Evolutionary conservation across 2,888 invertebrate genomes (phyloP).

Genomic region (Brenthis hecate): DNA sequence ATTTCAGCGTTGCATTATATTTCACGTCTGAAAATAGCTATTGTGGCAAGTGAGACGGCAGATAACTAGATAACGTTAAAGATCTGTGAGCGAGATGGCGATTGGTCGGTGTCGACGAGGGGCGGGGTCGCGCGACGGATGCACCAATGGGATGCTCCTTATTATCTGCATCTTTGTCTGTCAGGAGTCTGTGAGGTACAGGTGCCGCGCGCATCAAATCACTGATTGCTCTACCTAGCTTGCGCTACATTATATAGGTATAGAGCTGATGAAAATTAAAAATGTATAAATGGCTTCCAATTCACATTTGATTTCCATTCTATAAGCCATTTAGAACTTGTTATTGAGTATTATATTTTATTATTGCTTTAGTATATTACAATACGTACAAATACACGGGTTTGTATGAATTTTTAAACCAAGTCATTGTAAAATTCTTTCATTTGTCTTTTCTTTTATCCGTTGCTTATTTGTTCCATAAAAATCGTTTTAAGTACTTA

Average conservation of each 20-base stretch:
- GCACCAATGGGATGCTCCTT: conserved; percentile 82
- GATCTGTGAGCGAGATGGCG: conserved; percentile 76
- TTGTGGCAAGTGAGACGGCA: conserved; percentile 76
- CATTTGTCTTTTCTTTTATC: too few species aligned
- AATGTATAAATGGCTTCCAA: conserved; percentile 18
- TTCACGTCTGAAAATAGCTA: conserved; percentile 68
- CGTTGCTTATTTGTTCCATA: background rate
- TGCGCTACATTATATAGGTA: conserved; percentile 8
- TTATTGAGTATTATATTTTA: too few species aligned
- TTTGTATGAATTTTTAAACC: too few species aligned
- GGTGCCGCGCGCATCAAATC: conserved; percentile 44
- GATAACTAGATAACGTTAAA: conserved; percentile 82
- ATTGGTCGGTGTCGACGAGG: conserved; percentile 66
- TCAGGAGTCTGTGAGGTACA: conserved; percentile 66
- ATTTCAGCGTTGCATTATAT: conserved; percentile 33
- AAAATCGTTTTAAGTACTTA: too few species aligned
- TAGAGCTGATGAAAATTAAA: conserved; percentile 24
- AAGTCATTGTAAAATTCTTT: too few species aligned
- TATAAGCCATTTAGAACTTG: background rate
- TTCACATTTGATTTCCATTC: conserved; percentile 13
- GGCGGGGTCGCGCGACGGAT: conserved; percentile 80
- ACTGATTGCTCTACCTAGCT: conserved; percentile 33
- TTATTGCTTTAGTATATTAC: too few species aligned
- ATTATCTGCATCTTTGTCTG: conserved; percentile 83
- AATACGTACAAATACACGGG: too few species aligned